These are phyloP conservation scores for Labeo catla DNA, from an alignment of 2,113 vertebrate species.

Conservation along the genomic window DNA sequence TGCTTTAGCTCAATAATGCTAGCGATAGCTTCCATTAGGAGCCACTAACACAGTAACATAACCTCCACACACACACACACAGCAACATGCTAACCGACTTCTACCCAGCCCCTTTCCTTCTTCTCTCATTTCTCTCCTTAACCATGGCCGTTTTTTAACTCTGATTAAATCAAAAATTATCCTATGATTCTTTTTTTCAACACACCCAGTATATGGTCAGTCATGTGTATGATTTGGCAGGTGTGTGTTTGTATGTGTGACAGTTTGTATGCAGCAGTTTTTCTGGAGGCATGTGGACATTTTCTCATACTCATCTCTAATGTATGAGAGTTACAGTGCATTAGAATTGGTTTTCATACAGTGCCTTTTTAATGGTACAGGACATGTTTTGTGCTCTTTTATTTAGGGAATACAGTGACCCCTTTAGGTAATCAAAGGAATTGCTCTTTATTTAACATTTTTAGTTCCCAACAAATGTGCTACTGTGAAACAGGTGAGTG, in stretches of 20 bases:
- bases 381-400: background rate
- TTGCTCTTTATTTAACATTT: background rate
- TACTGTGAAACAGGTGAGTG: background rate
- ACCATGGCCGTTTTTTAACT: background rate
- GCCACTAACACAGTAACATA: conserved; percentile 18
- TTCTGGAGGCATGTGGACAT: background rate
- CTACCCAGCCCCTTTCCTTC: background rate
- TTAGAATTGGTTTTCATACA: background rate
- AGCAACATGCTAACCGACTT: background rate
- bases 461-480: background rate
- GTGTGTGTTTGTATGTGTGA: background rate
- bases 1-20: conserved; percentile 28
- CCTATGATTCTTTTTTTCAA: background rate
- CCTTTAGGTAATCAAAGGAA: background rate
- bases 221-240: background rate
- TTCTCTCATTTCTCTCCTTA: background rate
- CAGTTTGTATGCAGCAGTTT: background rate
- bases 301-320: background rate
- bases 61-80: background rate
- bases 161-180: background rate
- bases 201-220: background rate
- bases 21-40: conserved; percentile 1
- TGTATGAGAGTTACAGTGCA: background rate
- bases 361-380: background rate
- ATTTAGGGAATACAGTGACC: conserved; percentile 10